Percentiles rank a stretch among this genome's conserved stretches.
These are phyloP conservation scores for Chydorus sphaericus DNA, from an alignment of 2,888 invertebrate species.

Conservation along the genomic window DNA sequence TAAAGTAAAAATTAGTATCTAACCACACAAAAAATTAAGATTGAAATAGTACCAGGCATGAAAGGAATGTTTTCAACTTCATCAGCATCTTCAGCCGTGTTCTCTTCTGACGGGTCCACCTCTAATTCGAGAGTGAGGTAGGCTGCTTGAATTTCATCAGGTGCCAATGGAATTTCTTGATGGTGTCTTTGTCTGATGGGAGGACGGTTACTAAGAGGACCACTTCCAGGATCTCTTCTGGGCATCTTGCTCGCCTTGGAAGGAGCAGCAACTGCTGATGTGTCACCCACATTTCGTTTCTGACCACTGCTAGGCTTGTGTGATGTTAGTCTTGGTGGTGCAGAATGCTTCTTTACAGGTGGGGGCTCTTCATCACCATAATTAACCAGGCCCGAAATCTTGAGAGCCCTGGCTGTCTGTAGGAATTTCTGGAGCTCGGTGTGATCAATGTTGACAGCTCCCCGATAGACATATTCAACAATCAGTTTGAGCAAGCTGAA, in stretches of 20 bases:
- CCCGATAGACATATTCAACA: background rate
- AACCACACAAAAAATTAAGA: no score
- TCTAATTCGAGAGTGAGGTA: background rate
- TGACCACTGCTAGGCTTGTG: background rate
- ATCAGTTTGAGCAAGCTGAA: background rate
- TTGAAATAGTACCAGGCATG: background rate
- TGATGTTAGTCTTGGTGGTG: background rate
- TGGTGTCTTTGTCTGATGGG: background rate
- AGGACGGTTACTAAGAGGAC: background rate
- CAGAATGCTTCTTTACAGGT: background rate
- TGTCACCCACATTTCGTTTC: background rate
- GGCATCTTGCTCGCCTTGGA: background rate
- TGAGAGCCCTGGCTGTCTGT: background rate
- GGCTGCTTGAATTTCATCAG: background rate
- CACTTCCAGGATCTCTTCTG: background rate
- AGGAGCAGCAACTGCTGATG: background rate
- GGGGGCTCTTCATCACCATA: background rate
- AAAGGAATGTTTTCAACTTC: conserved; percentile 5
- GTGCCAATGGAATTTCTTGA: background rate
- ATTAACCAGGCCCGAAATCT: background rate
- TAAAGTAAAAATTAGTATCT: no score
- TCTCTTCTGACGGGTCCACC: background rate
- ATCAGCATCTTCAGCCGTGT: background rate
- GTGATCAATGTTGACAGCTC: background rate
- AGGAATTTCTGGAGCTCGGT: background rate